Evolutionary conservation across 2,888 invertebrate genomes (phyloP).

Genomic region (Phragmatobia fuliginosa): DNA sequence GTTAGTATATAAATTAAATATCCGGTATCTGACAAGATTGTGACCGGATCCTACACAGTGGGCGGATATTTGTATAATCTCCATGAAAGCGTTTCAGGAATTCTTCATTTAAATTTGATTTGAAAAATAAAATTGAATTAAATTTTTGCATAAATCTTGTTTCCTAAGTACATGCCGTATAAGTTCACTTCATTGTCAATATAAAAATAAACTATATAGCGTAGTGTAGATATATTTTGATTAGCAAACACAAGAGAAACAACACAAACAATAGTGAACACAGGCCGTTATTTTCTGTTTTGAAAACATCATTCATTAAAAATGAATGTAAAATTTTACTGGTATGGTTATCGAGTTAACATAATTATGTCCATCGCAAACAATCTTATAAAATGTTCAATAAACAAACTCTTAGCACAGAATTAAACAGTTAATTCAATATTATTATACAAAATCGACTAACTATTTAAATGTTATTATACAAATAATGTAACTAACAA

Average conservation of each 20-base stretch:
- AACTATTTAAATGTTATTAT: neutral
- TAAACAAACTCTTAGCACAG: neutral
- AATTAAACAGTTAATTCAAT: neutral
- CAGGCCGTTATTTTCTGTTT: no score
- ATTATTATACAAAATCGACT: neutral
- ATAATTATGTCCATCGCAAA: no score
- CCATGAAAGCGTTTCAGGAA: neutral
- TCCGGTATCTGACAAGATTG: neutral
- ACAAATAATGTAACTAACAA: neutral
- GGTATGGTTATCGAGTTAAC: no score
- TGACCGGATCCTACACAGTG: neutral
- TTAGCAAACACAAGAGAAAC: no score
- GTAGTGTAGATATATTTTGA: no score
- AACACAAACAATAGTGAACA: no score
- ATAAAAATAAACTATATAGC: no score
- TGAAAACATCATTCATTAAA: no score
- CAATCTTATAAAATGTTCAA: no score
- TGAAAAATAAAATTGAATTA: neutral
- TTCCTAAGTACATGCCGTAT: no score
- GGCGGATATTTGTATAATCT: neutral
- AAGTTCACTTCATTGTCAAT: no score
- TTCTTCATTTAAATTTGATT: neutral
- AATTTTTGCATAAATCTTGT: neutral
- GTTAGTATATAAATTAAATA: neutral
- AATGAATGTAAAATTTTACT: no score